Evolutionary conservation across 2,888 invertebrate species (phyloP).

Genomic region (Schizotus pectinicornis): DNA sequence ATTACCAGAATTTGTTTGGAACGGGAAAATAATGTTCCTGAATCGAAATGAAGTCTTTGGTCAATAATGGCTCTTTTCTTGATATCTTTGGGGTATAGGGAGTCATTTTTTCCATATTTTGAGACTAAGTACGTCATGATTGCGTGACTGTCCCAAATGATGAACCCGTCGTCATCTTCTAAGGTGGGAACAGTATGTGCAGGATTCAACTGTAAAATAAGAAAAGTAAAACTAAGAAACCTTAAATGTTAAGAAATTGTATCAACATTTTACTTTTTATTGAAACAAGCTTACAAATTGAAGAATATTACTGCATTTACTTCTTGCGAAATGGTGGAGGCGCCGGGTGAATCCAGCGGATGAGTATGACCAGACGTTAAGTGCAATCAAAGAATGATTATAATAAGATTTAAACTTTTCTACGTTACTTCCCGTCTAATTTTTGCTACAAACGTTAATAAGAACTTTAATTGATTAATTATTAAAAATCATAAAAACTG

Average conservation of each 20-base stretch:
- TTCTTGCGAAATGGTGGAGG: not conserved
- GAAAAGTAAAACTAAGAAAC: not conserved
- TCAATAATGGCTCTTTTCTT: constrained; percentile 61
- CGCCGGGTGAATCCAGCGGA: constrained; percentile 1
- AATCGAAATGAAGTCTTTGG: constrained; percentile 64
- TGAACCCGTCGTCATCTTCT: constrained; percentile 55
- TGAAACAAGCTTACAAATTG: too few species aligned
- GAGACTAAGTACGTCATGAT: constrained; percentile 68
- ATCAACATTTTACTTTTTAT: too few species aligned
- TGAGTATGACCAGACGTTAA: not conserved
- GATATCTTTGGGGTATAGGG: constrained; percentile 63
- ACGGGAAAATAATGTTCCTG: constrained; percentile 61
- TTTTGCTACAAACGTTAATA: too few species aligned
- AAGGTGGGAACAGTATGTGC: constrained; percentile 68
- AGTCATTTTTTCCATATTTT: constrained; percentile 63
- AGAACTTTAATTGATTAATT: too few species aligned
- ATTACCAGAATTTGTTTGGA: constrained; percentile 63
- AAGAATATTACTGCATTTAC: too few species aligned
- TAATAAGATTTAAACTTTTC: constrained; percentile 1
- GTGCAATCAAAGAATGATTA: too few species aligned
- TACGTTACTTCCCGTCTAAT: not conserved
- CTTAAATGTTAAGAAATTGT: not conserved
- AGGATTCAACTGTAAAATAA: constrained; percentile 65
- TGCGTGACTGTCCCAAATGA: constrained; percentile 70
- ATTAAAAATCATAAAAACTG: too few species aligned